Conservation (phyloP, 2,797 vertebrate genomes). For the Smutsia gigantea region DNA sequence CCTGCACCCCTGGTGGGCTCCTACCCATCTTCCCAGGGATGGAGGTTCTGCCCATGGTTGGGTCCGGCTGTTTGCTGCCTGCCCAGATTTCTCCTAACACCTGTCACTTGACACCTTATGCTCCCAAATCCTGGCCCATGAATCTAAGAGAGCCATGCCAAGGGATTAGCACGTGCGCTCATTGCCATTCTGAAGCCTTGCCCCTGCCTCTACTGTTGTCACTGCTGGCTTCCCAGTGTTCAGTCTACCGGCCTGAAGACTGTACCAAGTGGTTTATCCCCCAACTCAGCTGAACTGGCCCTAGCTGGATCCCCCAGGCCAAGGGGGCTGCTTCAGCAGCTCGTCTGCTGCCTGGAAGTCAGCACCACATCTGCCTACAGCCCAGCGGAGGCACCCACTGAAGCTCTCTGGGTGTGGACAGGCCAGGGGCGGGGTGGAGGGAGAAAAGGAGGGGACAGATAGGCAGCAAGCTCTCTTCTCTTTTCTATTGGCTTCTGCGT, state of each 20-base stretch:
- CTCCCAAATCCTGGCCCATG: neutral
- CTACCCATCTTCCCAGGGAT: neutral
- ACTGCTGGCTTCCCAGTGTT: rapidly evolving
- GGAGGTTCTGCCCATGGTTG: neutral
- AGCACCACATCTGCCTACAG: neutral
- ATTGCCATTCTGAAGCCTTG: neutral
- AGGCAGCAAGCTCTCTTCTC: neutral
- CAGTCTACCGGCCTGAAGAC: neutral
- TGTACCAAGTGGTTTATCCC: too few species aligned
- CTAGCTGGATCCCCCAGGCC: neutral
- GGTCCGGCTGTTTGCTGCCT: neutral
- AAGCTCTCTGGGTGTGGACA: neutral
- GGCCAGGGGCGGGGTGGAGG: rapidly evolving
- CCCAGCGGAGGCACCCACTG: neutral
- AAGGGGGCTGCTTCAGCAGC: neutral
- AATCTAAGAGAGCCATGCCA: neutral
- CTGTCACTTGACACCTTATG: neutral
- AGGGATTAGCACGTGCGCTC: rapidly evolving
- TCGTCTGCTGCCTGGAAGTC: neutral
- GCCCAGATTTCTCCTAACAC: neutral
- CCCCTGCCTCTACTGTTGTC: rapidly evolving
- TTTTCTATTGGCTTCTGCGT: neutral
- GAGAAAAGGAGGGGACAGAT: neutral
- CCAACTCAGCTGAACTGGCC: rapidly evolving
- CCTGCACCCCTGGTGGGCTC: rapidly evolving